Base-by-base conservation (phyloP, 2,113 vertebrate species). In the Abramis brama region DNA sequence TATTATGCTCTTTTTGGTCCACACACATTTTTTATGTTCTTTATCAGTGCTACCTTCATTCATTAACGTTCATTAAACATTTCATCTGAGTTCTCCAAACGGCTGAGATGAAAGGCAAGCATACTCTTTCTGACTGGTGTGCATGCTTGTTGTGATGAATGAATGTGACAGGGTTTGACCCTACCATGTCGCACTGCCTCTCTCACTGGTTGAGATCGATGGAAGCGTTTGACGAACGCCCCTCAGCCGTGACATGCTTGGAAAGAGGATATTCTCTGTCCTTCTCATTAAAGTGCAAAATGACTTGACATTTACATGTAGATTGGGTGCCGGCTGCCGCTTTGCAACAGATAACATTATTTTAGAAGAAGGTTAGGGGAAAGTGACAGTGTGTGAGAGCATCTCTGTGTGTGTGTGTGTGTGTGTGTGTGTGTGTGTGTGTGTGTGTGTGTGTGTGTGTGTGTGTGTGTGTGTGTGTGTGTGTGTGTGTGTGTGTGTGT, bases 241-340 rank as follows among this genome's bases (percentile, higher is more conserved):
- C 60, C 82, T 83, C 66, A 43, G 82, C 82, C 82, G 82, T 83
- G 82, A 73, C 82, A 83, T 36, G 68, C 52, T 71, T 83, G 82
- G 33, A 59, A 83, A 83, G 82, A 83, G 66, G 52, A 83, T 71
- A 71, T 83, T 71, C 82, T 83, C 82, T 83, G 82, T 83, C 82
- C 82, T 83, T 83, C 82, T 83, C 82, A 83, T 83, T 83, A 83
- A 83, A 73, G 68, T 83, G 68, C 82, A 83, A 83, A 83, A 74
- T 83, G 82, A 83, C 82, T 83, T 83, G 82, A 83, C 82, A 83
- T 83, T 83, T 83, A 83, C 82, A 83, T 83, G 82, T 68, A 83
- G 82, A 83, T 83, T 73, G 82, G 82, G 30, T 83, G 68, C 68
- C 30, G 47, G 82, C 82, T 83, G 82, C 68, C 50, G 62, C 27